phyloP scores from a whole-genome alignment of 2,113 vertebrate genomes.

The Indicator indicator region DNA sequence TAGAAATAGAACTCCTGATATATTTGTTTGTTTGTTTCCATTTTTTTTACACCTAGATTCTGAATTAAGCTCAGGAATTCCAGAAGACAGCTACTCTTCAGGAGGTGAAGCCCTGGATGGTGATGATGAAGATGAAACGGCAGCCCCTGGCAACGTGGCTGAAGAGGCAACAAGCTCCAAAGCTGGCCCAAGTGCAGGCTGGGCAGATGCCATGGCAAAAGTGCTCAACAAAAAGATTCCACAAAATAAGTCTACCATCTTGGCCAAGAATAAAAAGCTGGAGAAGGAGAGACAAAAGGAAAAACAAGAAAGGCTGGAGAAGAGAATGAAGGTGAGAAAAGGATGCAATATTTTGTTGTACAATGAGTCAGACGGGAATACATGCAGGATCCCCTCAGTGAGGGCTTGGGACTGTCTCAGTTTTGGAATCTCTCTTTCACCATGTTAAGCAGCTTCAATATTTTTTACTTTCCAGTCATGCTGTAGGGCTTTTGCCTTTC shows the following conservation, averaged over 20 bases:
- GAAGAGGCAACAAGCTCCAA: slow-evolving; percentile 21
- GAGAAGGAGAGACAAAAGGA: slow-evolving; percentile 82
- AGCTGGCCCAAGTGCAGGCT: slow-evolving; percentile 77
- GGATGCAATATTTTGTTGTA: neutral
- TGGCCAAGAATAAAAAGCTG: slow-evolving; percentile 86
- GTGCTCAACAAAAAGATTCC: slow-evolving; percentile 86
- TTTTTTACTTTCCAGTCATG: neutral
- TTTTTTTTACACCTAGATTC: slow-evolving; percentile 6
- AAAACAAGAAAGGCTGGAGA: slow-evolving; percentile 81
- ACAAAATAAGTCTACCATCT: slow-evolving; percentile 78
- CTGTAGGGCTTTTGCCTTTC: neutral
- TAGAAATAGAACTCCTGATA: neutral
- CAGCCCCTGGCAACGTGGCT: neutral
- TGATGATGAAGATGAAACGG: slow-evolving; percentile 69
- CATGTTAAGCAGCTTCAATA: neutral
- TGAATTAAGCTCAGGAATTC: slow-evolving; percentile 43
- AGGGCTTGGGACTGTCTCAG: neutral
- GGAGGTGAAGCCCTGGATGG: slow-evolving; percentile 66
- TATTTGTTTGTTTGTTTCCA: neutral
- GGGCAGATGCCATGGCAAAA: slow-evolving; percentile 97
- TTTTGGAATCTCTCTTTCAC: neutral
- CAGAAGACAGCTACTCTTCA: slow-evolving; percentile 54
- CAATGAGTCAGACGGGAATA: neutral
- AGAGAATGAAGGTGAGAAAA: slow-evolving; percentile 81
- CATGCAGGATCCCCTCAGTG: neutral